These are phyloP conservation scores for Hoplostethus mediterraneus DNA, from an alignment of 2,797 vertebrate species.

Conservation along the genomic window DNA sequence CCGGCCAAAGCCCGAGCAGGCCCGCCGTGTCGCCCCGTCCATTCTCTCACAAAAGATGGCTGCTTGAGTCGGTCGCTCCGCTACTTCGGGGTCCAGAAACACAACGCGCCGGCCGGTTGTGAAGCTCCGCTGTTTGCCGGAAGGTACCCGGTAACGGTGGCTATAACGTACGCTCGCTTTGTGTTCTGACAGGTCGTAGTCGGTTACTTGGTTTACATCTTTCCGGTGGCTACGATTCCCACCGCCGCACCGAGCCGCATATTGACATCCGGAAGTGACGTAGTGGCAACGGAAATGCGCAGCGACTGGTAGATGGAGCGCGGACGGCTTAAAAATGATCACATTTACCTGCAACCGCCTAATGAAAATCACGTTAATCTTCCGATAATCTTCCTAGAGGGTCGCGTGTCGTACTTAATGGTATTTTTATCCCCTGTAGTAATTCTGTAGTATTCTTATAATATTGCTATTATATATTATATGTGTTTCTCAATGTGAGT, in stretches of 20 bases:
- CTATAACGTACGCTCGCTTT: constrained; percentile 14
- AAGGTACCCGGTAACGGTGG: not conserved
- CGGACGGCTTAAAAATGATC: constrained; percentile 30
- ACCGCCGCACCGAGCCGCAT: constrained; percentile 80
- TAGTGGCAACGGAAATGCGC: constrained; percentile 78
- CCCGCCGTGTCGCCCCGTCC: constrained; percentile 78
- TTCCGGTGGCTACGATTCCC: constrained; percentile 69
- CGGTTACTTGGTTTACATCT: constrained; percentile 75
- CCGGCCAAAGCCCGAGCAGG: constrained; percentile 66
- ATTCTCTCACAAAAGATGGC: constrained; percentile 83
- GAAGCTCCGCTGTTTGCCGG: not conserved
- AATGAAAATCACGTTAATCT: no score
- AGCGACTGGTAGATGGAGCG: constrained; percentile 32
- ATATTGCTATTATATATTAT: no score
- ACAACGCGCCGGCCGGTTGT: not conserved
- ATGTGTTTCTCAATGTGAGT: no score
- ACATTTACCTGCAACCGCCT: not conserved
- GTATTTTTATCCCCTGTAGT: no score
- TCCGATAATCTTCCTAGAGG: no score
- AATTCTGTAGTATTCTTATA: no score
- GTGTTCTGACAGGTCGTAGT: constrained; percentile 28
- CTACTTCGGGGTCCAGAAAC: constrained; percentile 26
- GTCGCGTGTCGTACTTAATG: no score
- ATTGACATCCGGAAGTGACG: constrained; percentile 87
- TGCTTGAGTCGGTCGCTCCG: constrained; percentile 62